Percentiles rank a stretch among this genome's conserved stretches.
These are phyloP conservation scores for Entelurus aequoreus DNA, from an alignment of 2,113 vertebrate genomes.

Conservation along the genomic window DNA sequence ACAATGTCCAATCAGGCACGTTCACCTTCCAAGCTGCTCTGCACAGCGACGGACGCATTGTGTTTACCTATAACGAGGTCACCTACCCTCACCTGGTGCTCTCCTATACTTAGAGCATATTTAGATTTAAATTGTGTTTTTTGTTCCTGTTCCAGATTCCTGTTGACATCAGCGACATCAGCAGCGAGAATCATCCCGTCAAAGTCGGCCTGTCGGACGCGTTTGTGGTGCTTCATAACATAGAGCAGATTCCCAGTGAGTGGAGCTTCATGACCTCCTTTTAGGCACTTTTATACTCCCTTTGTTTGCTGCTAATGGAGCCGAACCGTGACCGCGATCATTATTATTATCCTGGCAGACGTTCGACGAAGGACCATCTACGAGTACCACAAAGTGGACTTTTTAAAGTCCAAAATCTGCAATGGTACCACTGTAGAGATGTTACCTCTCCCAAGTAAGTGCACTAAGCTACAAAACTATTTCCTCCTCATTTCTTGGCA, in stretches of 20 bases:
- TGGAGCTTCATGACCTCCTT: slow-evolving; percentile 11
- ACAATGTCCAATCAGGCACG: slow-evolving; percentile 79
- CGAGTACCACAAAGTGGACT: slow-evolving; percentile 92
- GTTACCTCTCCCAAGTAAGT: slow-evolving; percentile 89
- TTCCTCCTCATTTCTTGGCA: no score
- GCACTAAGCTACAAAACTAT: not conserved
- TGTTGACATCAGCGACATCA: slow-evolving; percentile 80
- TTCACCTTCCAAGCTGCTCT: slow-evolving; percentile 93
- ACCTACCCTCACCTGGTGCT: slow-evolving; percentile 16
- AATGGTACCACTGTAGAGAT: slow-evolving; percentile 85
- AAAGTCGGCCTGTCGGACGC: slow-evolving; percentile 95
- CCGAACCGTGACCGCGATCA: not conserved
- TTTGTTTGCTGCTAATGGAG: not conserved
- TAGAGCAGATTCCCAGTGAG: slow-evolving; percentile 93
- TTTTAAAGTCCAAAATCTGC: slow-evolving; percentile 87
- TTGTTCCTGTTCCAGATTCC: slow-evolving; percentile 77
- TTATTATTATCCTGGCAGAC: slow-evolving; percentile 64
- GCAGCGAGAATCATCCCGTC: slow-evolving; percentile 85
- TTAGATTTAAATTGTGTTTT: not conserved
- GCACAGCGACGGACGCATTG: slow-evolving; percentile 85
- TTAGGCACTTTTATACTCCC: not conserved
- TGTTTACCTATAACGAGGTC: slow-evolving; percentile 94
- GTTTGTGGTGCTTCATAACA: slow-evolving; percentile 89
- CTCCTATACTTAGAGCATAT: accelerated
- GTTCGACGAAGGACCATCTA: slow-evolving; percentile 94